phyloP scores from a whole-genome alignment of 1,140 invertebrate species.

The Sesamia nonagrioides region DNA sequence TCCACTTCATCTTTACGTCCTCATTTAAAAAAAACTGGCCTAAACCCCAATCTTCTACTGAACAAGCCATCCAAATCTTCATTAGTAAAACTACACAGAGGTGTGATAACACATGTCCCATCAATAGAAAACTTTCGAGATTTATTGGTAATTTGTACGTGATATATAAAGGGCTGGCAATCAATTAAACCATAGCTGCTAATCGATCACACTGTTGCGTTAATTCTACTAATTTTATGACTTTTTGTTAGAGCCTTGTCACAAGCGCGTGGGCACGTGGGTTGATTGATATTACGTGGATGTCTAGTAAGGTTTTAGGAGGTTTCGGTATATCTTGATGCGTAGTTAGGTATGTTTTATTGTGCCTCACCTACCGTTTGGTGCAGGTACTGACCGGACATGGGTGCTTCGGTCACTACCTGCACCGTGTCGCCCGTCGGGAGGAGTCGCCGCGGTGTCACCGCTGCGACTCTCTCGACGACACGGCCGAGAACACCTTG shows the following conservation, averaged over 20 bases:
- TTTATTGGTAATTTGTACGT: conserved; percentile 42
- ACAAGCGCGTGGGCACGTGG: conserved; percentile 50
- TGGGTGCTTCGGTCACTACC: too few species aligned
- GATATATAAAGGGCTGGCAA: conserved; percentile 44
- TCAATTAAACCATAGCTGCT: conserved; percentile 53
- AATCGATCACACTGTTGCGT: conserved; percentile 54
- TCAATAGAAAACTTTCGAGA: conserved; percentile 7
- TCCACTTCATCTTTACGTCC: too few species aligned
- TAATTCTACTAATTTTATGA: conserved; percentile 61
- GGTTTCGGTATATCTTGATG: too few species aligned
- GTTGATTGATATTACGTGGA: neutral
- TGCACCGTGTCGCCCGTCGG: too few species aligned
- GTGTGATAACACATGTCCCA: conserved; percentile 15
- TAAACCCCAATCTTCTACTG: neutral
- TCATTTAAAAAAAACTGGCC: too few species aligned
- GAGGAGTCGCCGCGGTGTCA: too few species aligned
- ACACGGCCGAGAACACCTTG: too few species aligned
- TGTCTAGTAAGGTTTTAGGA: too few species aligned
- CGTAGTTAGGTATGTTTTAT: too few species aligned
- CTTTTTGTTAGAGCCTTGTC: conserved; percentile 18
- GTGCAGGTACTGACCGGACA: too few species aligned
- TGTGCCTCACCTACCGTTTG: too few species aligned
- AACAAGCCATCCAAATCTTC: neutral
- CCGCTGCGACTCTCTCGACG: too few species aligned
- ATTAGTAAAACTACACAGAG: neutral